These are phyloP conservation scores for Anorthoa munda DNA, from an alignment of 2,888 invertebrate species.

Conservation along the genomic window DNA sequence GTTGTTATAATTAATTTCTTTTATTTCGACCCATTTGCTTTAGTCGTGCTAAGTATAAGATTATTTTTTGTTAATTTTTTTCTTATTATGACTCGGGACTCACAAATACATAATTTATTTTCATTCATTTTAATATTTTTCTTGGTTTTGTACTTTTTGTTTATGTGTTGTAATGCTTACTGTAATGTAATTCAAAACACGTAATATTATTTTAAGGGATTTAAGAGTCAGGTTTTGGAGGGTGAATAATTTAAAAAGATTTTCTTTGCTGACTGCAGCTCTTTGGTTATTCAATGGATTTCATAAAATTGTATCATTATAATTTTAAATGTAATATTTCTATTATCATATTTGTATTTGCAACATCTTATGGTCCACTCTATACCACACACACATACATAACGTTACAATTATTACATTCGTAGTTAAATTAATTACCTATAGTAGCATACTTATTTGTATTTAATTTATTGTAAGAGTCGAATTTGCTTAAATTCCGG, in stretches of 20 bases:
- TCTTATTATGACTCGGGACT: slow-evolving; percentile 25
- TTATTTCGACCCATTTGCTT: slow-evolving; percentile 76
- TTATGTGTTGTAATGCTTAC: slow-evolving; percentile 50
- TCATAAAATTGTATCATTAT: not conserved
- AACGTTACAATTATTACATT: not conserved
- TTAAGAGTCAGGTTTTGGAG: not conserved
- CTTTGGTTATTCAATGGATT: not conserved
- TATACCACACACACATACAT: not conserved
- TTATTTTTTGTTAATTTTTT: slow-evolving; percentile 17
- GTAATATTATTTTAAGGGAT: slow-evolving; percentile 2
- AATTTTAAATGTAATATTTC: no score
- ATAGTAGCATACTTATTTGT: not conserved
- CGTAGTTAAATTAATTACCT: not conserved
- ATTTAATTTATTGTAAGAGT: not conserved
- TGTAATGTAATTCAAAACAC: slow-evolving; percentile 25
- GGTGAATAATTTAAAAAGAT: not conserved
- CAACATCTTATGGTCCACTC: not conserved
- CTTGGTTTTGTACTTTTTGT: slow-evolving; percentile 32
- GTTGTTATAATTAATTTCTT: slow-evolving; percentile 72
- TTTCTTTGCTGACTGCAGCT: not conserved
- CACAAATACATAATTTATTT: slow-evolving; percentile 26
- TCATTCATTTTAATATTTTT: slow-evolving; percentile 27
- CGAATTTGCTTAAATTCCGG: not conserved
- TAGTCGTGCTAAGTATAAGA: slow-evolving; percentile 50
- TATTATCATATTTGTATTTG: no score